Evolutionary conservation across 2,113 vertebrate species (phyloP).

Genomic region (Hoplias malabaricus): DNA sequence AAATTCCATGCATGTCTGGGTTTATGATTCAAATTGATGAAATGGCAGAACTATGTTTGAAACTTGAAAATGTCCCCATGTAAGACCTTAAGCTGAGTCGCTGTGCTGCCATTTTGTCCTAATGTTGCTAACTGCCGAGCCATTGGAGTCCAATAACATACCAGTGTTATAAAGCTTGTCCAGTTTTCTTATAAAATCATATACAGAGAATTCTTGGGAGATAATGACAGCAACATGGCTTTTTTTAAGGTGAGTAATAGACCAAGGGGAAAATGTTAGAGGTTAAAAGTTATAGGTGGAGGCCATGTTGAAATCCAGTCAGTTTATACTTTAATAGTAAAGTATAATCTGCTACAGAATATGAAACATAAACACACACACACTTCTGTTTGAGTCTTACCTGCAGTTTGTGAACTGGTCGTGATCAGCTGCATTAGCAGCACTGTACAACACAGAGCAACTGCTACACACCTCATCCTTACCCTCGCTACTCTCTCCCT

Average conservation of each 20-base stretch:
- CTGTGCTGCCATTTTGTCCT: no score
- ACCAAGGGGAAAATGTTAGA: neutral
- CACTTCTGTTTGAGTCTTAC: constrained; percentile 26
- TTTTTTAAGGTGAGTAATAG: neutral
- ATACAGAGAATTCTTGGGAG: no score
- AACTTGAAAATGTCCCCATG: no score
- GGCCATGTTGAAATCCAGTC: neutral
- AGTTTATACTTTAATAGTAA: neutral
- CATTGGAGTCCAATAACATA: no score
- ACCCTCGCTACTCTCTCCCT: neutral
- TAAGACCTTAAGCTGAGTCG: no score
- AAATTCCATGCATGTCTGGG: no score
- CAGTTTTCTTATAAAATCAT: no score
- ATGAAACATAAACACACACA: neutral
- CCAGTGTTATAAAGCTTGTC: no score
- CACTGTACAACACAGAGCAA: constrained; percentile 34
- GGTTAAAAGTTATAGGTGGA: neutral
- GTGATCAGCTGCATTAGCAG: constrained; percentile 37
- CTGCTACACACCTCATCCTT: constrained; percentile 42
- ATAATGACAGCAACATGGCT: no score
- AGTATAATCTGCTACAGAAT: neutral
- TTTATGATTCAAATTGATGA: no score
- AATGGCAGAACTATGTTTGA: no score
- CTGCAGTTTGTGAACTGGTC: constrained; percentile 42
- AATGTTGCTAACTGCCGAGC: no score